A percentile compares a stretch with the other conserved stretches of the same genome.
These are phyloP conservation scores for Orbicella faveolata DNA, from an alignment of 64 coral and sea anemone species.

Conservation along the genomic window DNA sequence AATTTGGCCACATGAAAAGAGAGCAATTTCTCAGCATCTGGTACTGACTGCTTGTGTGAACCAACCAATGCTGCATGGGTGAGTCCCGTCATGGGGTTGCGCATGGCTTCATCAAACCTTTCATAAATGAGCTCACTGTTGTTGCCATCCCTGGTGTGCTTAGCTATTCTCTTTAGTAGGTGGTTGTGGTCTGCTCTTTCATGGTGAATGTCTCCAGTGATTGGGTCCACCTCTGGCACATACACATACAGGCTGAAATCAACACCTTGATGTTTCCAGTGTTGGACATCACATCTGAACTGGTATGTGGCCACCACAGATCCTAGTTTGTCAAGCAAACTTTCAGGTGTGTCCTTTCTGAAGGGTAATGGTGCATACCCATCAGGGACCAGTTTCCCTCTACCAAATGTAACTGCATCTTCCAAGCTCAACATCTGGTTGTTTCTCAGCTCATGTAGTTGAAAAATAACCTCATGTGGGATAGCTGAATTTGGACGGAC, in stretches of 20 bases:
- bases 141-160: not conserved
- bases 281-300: not conserved
- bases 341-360: conserved; percentile 51
- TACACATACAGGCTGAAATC: no score
- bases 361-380: conserved; percentile 71
- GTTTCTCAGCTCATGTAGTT: not conserved
- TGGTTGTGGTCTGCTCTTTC: no score
- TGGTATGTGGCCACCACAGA: conserved; percentile 55
- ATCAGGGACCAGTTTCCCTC: conserved; percentile 31
- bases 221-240: no score
- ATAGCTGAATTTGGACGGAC: conserved; percentile 17
- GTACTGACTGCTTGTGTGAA: conserved; percentile 59
- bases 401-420: conserved; percentile 40
- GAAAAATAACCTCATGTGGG: not conserved
- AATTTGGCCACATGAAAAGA: conserved; percentile 51
- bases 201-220: no score
- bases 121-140: conserved; percentile 29
- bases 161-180: no score
- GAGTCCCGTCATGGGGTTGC: conserved; percentile 33
- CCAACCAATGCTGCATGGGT: conserved; percentile 58
- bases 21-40: conserved; percentile 66
- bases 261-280: not conserved
- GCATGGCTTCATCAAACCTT: conserved; percentile 58
- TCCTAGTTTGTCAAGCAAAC: conserved; percentile 48
- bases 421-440: conserved; percentile 18